Conservation (phyloP, 2,888 invertebrate species). For the Monochamus alternatus region DNA sequence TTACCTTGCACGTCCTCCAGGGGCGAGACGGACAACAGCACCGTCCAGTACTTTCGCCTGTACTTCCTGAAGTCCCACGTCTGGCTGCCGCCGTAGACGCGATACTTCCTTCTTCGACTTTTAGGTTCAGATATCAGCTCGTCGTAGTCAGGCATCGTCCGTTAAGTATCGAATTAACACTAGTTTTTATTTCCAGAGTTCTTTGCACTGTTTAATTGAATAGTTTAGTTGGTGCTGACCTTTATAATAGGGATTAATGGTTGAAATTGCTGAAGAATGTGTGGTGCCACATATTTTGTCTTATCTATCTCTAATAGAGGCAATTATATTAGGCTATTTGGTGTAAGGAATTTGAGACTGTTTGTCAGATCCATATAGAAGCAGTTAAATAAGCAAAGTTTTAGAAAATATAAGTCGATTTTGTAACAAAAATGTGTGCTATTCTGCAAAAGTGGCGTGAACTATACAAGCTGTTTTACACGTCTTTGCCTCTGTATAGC, state of each 20-base stretch:
- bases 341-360: too few relatives aligned
- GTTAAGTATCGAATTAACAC: conserved; percentile 18
- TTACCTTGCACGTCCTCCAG: conserved; percentile 59
- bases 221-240: conserved; percentile 26
- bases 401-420: too few relatives aligned
- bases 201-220: conserved; percentile 28
- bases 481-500: too few relatives aligned
- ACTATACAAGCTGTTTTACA: too few relatives aligned
- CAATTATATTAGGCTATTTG: not conserved
- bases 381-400: too few relatives aligned
- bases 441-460: too few relatives aligned
- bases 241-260: conserved; percentile 24
- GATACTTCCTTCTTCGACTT: conserved; percentile 62
- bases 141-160: conserved; percentile 54
- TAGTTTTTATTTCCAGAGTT: conserved; percentile 21
- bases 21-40: conserved; percentile 60
- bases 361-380: too few relatives aligned
- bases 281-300: not conserved
- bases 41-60: conserved; percentile 58
- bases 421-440: too few relatives aligned
- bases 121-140: conserved; percentile 61
- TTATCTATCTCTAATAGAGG: not conserved
- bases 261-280: conserved; percentile 26
- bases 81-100: conserved; percentile 51
- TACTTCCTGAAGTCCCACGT: conserved; percentile 50